phyloP scores from a whole-genome alignment of 2,113 vertebrate species.

The Salvator merianae region DNA sequence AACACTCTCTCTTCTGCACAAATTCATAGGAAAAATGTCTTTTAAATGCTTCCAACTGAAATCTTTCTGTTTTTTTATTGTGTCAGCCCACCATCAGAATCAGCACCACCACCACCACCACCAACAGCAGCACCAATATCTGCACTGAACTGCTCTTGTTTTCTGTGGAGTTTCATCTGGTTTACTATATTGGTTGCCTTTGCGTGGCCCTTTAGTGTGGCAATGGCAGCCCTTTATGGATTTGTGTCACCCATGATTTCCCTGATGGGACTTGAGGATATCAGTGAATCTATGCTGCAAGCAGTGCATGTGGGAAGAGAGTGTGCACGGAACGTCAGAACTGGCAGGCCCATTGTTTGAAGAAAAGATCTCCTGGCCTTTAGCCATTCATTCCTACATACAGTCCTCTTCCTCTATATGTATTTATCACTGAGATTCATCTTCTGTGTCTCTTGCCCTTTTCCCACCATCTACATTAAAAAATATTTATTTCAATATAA shows the following conservation, averaged over 20 bases:
- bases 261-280: constrained; percentile 76
- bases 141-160: constrained; percentile 35
- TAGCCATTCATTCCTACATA: not conserved
- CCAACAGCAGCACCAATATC: too few species aligned
- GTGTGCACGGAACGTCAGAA: constrained; percentile 79
- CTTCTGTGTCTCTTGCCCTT: not conserved
- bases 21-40: not conserved
- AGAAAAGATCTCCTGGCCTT: not conserved
- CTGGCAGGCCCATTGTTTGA: constrained; percentile 75
- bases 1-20: not conserved
- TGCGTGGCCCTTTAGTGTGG: constrained; percentile 80
- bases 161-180: constrained; percentile 79
- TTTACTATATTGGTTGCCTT: constrained; percentile 76
- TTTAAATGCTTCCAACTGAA: not conserved
- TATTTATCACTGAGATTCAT: not conserved
- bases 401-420: not conserved
- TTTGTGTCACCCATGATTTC: constrained; percentile 79
- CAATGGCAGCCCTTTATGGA: constrained; percentile 78
- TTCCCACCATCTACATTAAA: constrained; percentile 4
- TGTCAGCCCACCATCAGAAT: not conserved
- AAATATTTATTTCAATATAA: constrained; percentile 2
- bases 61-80: not conserved
- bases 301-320: constrained; percentile 80
- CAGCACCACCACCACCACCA: too few species aligned
- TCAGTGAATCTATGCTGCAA: constrained; percentile 79